Percentiles rank a stretch among this genome's conserved stretches.
phyloP scores from a whole-genome alignment of 1,140 invertebrate genomes.

The Trypoxylus dichotomus region DNA sequence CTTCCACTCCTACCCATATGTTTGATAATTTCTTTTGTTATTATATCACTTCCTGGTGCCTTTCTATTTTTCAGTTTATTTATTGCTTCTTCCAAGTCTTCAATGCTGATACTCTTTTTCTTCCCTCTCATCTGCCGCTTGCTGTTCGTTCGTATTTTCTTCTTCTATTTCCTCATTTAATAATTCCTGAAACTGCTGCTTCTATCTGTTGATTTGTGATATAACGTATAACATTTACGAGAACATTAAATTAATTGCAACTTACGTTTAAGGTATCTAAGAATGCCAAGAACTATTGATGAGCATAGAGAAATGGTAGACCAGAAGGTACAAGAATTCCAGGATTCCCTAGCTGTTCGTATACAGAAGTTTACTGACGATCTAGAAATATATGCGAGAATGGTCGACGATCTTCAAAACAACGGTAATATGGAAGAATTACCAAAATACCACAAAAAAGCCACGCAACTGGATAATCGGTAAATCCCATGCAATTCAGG shows the following conservation, averaged over 20 bases:
- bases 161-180: too few relatives aligned
- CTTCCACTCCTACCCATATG: too few relatives aligned
- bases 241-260: background rate
- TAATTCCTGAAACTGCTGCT: too few relatives aligned
- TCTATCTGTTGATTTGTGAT: too few relatives aligned
- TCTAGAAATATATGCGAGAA: slow-evolving; percentile 75
- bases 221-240: too few relatives aligned
- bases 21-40: too few relatives aligned
- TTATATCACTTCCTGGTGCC: too few relatives aligned
- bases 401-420: slow-evolving; percentile 84
- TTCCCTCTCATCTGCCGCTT: too few relatives aligned
- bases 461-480: slow-evolving; percentile 71
- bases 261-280: slow-evolving; percentile 55
- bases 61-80: too few relatives aligned
- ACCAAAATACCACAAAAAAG: slow-evolving; percentile 81
- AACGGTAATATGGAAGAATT: slow-evolving; percentile 89
- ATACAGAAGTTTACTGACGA: slow-evolving; percentile 78
- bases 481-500: slow-evolving; percentile 48
- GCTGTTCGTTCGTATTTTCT: too few relatives aligned
- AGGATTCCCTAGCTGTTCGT: slow-evolving; percentile 70
- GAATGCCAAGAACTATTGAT: slow-evolving; percentile 68
- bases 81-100: too few relatives aligned
- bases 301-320: slow-evolving; percentile 79
- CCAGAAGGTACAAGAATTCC: slow-evolving; percentile 84
- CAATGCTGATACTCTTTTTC: too few relatives aligned